Evolutionary conservation across 2,797 vertebrate species (phyloP), one percentile per base, ranked within the genome.

Genomic region (Acanthurus leucopareius): DNA sequence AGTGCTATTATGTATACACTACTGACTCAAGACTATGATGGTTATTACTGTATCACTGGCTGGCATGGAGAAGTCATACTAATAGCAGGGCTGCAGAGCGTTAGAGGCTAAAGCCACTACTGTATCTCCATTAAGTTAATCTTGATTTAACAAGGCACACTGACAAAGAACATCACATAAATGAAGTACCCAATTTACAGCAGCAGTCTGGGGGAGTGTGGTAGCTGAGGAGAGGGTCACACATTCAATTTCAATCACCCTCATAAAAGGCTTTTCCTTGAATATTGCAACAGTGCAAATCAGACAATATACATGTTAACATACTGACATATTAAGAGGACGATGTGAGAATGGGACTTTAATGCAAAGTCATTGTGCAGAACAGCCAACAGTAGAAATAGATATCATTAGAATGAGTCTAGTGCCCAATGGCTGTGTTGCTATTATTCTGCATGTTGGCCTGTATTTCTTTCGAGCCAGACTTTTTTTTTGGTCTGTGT

Each of bases 121-220:
- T 68, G 48, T 53, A 61, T 67, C 63, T 67, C 63, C 70, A 71
- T 86, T 86, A 72, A 57, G 66, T 69, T 77, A 74, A 83, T 80
- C 66, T 74, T 54, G 13, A 73, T 77, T 80, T 83, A 88, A 83
- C 59, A 64, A 72, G 79, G 66, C 47, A 15, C 38, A 16, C 10
- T 62, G 71, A 69, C 49, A 20, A 53, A 70, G 61, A 77, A 68
- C 54, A 79, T 68, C 64, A 63, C 48, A 28, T 72, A 16, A 85
- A 75, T 82, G 62, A 83, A 82, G 57, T 57, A 47, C 9, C 78
- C 64, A 61, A 53, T 83, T 87, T 67, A 73, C 45, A 75, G 59
- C 80, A 63, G 64, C 19, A 61, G 60, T 63, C 40, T 25, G 44
- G 49, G 47, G 20, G 48, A 57, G 53, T 35, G 57, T 61, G n/a